Conservation (phyloP, 2,797 vertebrate species). For the Tinamus major region DNA sequence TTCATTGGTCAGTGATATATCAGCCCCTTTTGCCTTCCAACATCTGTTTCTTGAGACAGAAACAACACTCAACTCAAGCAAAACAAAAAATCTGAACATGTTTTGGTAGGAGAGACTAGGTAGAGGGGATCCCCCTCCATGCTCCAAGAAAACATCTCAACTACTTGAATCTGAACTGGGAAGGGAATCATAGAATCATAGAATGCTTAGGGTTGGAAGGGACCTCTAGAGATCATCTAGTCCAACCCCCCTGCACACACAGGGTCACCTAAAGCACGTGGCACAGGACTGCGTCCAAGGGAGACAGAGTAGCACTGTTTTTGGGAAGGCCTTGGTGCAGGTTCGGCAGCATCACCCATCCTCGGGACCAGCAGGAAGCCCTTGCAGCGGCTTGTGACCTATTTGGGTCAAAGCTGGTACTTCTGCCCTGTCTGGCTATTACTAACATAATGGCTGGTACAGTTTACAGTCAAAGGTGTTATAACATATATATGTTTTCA, state of each 20-base stretch:
- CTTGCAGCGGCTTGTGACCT: background rate
- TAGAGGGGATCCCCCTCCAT: background rate
- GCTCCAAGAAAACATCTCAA: background rate
- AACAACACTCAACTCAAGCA: background rate
- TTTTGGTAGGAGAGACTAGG: background rate
- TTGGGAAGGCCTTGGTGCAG: background rate
- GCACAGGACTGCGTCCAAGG: too few species aligned
- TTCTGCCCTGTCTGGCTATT: background rate
- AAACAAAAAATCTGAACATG: background rate
- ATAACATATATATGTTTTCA: background rate
- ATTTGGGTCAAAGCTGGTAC: background rate
- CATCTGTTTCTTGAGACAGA: background rate
- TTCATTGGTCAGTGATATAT: constrained; percentile 39
- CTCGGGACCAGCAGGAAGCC: background rate
- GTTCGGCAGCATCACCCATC: background rate
- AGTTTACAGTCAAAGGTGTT: background rate
- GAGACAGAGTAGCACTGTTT: background rate
- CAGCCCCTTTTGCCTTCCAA: background rate
- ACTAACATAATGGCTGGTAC: background rate
- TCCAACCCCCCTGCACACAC: too few species aligned
- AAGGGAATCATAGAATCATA: too few species aligned
- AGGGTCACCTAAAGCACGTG: too few species aligned
- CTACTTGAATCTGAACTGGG: background rate
- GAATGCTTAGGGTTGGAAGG: too few species aligned
- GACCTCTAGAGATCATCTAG: too few species aligned